These are phyloP conservation scores for Engystomops pustulosus DNA, from an alignment of 2,113 vertebrate genomes.

Conservation along the genomic window DNA sequence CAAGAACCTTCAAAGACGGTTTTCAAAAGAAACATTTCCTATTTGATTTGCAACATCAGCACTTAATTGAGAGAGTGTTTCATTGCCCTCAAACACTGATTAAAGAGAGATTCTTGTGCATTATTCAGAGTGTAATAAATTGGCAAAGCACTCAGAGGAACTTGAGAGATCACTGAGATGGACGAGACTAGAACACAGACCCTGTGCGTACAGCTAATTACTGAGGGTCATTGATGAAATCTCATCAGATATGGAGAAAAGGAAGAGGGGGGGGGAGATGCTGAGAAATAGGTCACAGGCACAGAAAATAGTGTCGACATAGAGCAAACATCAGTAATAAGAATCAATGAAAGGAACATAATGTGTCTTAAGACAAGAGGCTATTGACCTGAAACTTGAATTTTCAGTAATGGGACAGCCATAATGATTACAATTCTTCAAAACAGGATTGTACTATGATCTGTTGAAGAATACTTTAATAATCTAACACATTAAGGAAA, in stretches of 20 bases:
- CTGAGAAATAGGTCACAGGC: background rate
- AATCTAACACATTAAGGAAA: background rate
- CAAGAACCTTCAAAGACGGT: conserved; percentile 26
- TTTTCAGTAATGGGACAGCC: background rate
- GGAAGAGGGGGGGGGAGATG: background rate
- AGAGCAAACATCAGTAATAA: background rate
- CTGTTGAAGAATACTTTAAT: background rate
- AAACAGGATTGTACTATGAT: background rate
- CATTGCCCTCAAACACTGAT: conserved; percentile 19
- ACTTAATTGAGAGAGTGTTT: conserved; percentile 9
- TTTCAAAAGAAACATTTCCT: conserved; percentile 39
- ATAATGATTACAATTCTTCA: background rate
- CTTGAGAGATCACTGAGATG: background rate
- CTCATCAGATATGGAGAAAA: background rate
- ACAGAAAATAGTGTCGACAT: background rate
- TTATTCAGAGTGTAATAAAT: conserved; percentile 43
- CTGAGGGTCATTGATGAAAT: conserved; percentile 2
- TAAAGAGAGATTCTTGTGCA: conserved; percentile 33
- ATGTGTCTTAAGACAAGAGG: background rate
- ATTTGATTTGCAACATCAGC: conserved; percentile 37
- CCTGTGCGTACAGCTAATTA: conserved; percentile 11
- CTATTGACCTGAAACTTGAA: background rate
- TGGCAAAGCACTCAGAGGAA: background rate
- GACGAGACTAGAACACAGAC: background rate
- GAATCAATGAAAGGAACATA: background rate